A percentile compares a stretch with the other conserved stretches of the same genome.
These are phyloP conservation scores for Xestia sexstrigata DNA, from an alignment of 2,888 invertebrate genomes.

Conservation along the genomic window DNA sequence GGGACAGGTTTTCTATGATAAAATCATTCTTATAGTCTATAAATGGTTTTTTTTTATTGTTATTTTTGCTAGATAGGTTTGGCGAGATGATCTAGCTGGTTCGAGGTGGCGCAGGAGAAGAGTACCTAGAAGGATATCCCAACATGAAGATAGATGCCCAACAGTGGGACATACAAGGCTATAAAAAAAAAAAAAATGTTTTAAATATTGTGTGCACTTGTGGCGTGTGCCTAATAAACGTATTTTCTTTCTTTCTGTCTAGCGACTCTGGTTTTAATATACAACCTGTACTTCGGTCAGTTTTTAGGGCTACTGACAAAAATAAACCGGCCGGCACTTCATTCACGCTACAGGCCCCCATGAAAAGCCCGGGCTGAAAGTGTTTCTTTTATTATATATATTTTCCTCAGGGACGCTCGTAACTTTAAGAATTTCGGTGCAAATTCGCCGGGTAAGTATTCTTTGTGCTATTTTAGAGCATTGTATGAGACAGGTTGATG, in stretches of 20 bases:
- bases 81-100: no score
- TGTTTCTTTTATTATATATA: slow-evolving; percentile 19
- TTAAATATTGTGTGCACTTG: no score
- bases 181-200: no score
- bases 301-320: slow-evolving; percentile 3
- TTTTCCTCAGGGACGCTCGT: slow-evolving; percentile 26
- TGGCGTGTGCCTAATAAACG: no score
- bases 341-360: background rate
- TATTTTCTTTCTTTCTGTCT: no score
- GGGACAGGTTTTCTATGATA: background rate
- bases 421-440: slow-evolving; percentile 28
- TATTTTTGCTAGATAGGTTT: no score
- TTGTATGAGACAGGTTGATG: background rate
- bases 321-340: background rate
- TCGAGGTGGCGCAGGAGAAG: no score
- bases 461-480: slow-evolving; percentile 14
- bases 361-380: slow-evolving; percentile 2
- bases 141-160: no score
- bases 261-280: background rate
- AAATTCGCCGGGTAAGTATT: slow-evolving; percentile 20
- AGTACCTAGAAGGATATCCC: no score
- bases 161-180: no score
- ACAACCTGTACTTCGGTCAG: background rate
- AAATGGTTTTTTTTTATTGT: no score
- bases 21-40: background rate